phyloP scores from a whole-genome alignment of 2,888 invertebrate species.

The Lydus trimaculatus region DNA sequence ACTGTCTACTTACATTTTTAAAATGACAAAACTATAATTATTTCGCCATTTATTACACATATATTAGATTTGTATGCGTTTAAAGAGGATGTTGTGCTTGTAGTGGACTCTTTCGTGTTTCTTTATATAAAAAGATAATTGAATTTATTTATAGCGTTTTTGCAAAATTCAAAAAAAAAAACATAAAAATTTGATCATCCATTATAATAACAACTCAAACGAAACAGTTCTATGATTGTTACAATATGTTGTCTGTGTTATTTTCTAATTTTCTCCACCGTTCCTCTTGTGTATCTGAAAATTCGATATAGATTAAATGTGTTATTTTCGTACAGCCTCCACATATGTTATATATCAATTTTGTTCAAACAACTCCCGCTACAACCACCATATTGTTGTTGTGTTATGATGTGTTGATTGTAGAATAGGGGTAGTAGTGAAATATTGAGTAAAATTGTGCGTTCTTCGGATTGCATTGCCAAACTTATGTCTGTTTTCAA shows the following conservation, averaged over 20 bases:
- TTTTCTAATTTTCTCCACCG: not conserved
- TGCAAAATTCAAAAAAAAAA: not conserved
- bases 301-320: not conserved
- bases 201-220: no score
- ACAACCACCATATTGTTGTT: not conserved
- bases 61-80: no score
- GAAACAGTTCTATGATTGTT: no score
- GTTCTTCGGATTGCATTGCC: not conserved
- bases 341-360: not conserved
- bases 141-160: not conserved
- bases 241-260: not conserved
- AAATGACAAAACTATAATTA: not conserved
- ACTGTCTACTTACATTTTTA: not conserved
- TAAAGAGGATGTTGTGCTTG: no score
- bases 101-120: no score
- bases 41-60: not conserved
- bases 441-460: conserved; percentile 20
- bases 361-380: not conserved
- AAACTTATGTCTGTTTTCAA: conserved; percentile 4
- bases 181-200: not conserved
- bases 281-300: not conserved
- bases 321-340: not conserved
- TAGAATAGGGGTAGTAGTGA: conserved; percentile 14
- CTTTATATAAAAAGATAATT: no score
- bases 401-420: not conserved